These are phyloP conservation scores for Eupithecia tripunctaria DNA, from an alignment of 2,888 invertebrate genomes.

Conservation along the genomic window DNA sequence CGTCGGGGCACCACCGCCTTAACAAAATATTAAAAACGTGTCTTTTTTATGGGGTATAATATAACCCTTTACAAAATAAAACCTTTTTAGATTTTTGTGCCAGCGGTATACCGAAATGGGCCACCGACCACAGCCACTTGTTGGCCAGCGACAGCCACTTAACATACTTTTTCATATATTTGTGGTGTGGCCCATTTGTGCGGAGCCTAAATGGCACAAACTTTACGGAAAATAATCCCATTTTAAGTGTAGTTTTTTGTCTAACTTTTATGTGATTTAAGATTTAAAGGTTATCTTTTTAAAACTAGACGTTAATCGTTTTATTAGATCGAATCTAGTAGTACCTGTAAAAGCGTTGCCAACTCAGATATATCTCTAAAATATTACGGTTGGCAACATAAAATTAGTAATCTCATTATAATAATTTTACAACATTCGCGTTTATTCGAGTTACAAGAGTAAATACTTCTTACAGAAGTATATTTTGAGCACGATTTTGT, in stretches of 20 bases:
- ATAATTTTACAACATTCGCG: conserved; percentile 25
- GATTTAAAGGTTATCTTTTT: background rate
- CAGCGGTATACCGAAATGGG: no score
- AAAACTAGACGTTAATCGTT: background rate
- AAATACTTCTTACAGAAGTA: conserved; percentile 37
- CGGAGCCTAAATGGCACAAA: background rate
- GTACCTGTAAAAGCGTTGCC: background rate
- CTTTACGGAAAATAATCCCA: background rate
- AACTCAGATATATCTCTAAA: background rate
- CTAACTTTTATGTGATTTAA: background rate
- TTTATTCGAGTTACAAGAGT: conserved; percentile 23
- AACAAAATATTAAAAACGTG: background rate
- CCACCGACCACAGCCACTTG: no score
- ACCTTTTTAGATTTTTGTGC: background rate
- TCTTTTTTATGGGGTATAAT: background rate
- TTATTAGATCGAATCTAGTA: background rate
- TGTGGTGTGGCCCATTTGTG: no score
- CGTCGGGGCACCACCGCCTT: no score
- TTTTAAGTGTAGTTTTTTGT: background rate
- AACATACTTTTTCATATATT: no score
- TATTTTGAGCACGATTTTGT: conserved; percentile 25
- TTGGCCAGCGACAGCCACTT: no score
- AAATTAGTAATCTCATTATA: background rate
- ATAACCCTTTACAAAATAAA: background rate
- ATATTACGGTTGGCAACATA: background rate